A percentile compares a stretch with the other conserved stretches of the same genome.
Evolutionary conservation across 2,113 vertebrate species (phyloP).

Genomic region (Emberiza fucata): DNA sequence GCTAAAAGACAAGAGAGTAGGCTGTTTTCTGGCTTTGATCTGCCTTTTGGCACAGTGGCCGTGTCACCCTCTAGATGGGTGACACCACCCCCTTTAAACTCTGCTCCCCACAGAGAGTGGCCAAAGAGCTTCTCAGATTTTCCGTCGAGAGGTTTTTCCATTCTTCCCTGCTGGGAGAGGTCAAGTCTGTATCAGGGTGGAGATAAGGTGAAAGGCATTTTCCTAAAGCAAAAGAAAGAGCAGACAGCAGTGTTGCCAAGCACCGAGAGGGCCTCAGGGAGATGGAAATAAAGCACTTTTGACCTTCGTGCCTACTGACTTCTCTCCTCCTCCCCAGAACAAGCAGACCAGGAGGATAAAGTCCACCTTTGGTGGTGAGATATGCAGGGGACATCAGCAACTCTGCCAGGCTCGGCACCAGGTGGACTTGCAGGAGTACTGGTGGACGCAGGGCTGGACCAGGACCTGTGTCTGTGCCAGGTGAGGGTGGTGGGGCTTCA

Average conservation of each 20-base stretch:
- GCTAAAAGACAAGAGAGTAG: neutral
- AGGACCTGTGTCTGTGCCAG: neutral
- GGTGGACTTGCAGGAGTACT: neutral
- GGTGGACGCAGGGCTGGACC: neutral
- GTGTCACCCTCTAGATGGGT: neutral
- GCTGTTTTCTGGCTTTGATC: slow-evolving; percentile 4
- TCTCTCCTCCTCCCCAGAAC: neutral
- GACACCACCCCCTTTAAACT: neutral
- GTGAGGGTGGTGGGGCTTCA: rapidly evolving
- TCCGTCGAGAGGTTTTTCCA: neutral
- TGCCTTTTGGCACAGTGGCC: neutral
- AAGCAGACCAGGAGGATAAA: neutral
- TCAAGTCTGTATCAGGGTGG: neutral
- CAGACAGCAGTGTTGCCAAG: neutral
- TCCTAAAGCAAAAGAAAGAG: neutral
- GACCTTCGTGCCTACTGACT: neutral
- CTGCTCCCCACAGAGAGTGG: neutral
- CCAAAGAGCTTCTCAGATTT: slow-evolving; percentile 23
- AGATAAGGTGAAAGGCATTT: slow-evolving; percentile 26
- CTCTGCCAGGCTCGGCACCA: neutral
- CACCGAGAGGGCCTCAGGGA: neutral
- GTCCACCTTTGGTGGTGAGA: neutral
- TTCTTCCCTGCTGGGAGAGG: neutral
- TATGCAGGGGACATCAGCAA: neutral
- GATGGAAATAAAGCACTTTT: neutral